Evolutionary conservation across 2,888 invertebrate genomes (phyloP).

Genomic region (Aporophyla lueneburgensis): DNA sequence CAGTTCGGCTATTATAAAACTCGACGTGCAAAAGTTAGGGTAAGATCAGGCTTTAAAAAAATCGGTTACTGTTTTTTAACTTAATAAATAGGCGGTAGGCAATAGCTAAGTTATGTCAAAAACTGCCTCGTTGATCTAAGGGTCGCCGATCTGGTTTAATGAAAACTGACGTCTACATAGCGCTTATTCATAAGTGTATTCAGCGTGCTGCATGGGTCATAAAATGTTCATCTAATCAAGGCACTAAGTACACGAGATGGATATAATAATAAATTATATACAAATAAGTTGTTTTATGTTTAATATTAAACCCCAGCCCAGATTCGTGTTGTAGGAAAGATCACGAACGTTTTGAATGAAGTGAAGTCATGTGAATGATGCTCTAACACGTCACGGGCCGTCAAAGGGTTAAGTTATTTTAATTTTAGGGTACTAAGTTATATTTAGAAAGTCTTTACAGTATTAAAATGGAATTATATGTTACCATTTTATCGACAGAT

Average conservation of each 20-base stretch:
- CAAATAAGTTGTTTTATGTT: too few species aligned
- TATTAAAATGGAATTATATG: not conserved
- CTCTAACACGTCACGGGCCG: not conserved
- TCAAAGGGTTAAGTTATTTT: constrained; percentile 28
- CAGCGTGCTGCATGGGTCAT: too few species aligned
- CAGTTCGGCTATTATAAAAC: not conserved
- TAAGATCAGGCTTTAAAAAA: too few species aligned
- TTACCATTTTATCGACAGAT: not conserved
- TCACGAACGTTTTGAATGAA: constrained; percentile 9
- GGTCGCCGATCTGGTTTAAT: not conserved
- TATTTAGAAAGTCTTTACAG: not conserved
- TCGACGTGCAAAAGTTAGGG: not conserved
- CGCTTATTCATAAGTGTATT: too few species aligned
- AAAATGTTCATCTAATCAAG: too few species aligned
- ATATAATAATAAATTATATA: too few species aligned
- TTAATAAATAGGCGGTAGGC: not conserved
- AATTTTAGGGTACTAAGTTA: constrained; percentile 5
- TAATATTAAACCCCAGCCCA: too few species aligned
- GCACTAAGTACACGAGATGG: too few species aligned
- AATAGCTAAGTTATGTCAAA: not conserved
- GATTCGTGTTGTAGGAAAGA: too few species aligned
- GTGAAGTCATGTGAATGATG: constrained; percentile 27
- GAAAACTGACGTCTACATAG: not conserved
- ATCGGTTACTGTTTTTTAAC: not conserved
- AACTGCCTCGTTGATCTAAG: too few species aligned